Base-by-base conservation (phyloP, 2,113 vertebrate genomes). In the Isurus oxyrinchus region DNA sequence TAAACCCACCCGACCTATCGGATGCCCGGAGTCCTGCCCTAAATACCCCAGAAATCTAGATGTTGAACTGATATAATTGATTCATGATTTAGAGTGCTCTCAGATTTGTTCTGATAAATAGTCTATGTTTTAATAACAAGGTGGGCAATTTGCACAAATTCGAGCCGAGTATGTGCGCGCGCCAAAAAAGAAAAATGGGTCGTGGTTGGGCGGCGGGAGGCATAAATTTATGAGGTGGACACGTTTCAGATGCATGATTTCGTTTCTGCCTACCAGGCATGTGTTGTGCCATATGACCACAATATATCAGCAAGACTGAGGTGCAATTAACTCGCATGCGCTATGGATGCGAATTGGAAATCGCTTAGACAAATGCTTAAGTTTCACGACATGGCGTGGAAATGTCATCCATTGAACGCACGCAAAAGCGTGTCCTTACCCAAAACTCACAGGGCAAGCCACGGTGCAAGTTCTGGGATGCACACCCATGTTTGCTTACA, bases 51-150 rank as follows among this genome's bases (percentile, higher is more conserved):
- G 94, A 72, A 95, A 72, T 53, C 44, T 31, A 69, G 94, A 13
- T 16, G 31, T 19, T 31, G 44, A 72, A 16, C 94, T 55, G 49
- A 72, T 72, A 35, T 61, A 59, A 59, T 53, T 87, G 84, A 25
- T 66, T 13, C 40, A 53, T 55, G 53, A 25, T 95, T 53, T 27
- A 72, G n/a, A 66, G 21, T 69, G 66, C 66, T 19, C 5, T 21
- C 91, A 94, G 63, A 72, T 72, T 72, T 72, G 44, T 72, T 88
- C 76, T 95, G 94, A 95, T 72, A 95, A 69, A 69, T 44, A 35
- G 27, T 55, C 94, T 72, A 35, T 91, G 44, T 76, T 95, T 72
- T 49, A 72, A 69, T 72, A 72, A 53, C 94, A 31, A 49, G 66
- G 25, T 69, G 40, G 94, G 44, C 63, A 93, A 69, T 76, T 27